Evolutionary conservation across 2,888 invertebrate genomes (phyloP).

Genomic region (Yponomeuta evonymella): DNA sequence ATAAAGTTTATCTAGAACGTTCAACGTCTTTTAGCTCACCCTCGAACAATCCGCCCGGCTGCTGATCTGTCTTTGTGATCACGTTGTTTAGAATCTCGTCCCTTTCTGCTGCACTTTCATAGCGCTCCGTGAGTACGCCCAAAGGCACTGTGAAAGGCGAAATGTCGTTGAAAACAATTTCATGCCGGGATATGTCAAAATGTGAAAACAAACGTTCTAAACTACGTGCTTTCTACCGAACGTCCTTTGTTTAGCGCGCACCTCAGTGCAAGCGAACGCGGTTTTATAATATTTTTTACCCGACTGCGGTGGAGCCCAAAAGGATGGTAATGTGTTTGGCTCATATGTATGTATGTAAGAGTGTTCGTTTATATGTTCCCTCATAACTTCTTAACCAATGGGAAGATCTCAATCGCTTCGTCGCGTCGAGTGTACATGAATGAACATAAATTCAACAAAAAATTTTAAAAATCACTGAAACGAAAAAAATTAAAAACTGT

Average conservation of each 20-base stretch:
- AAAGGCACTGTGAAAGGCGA: slow-evolving; percentile 80
- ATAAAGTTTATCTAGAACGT: background rate
- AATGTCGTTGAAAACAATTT: no score
- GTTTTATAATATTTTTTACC: background rate
- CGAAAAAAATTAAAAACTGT: no score
- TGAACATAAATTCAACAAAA: no score
- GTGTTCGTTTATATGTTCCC: no score
- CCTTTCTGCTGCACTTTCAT: slow-evolving; percentile 82
- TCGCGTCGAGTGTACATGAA: no score
- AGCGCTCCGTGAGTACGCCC: slow-evolving; percentile 85
- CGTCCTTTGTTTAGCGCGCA: background rate
- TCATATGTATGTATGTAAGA: no score
- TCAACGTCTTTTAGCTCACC: background rate
- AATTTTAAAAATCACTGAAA: no score
- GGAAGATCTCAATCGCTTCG: no score
- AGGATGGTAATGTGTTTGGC: no score
- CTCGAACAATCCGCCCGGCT: slow-evolving; percentile 26
- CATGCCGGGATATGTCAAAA: background rate
- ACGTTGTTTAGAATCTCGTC: slow-evolving; percentile 76
- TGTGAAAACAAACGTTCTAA: background rate
- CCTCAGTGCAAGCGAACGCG: background rate
- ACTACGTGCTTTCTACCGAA: background rate
- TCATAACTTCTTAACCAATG: no score
- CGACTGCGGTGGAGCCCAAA: no score
- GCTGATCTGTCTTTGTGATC: slow-evolving; percentile 25